Conservation (phyloP, 2,888 invertebrate genomes). For the Drosophila pseudotakahashii region DNA sequence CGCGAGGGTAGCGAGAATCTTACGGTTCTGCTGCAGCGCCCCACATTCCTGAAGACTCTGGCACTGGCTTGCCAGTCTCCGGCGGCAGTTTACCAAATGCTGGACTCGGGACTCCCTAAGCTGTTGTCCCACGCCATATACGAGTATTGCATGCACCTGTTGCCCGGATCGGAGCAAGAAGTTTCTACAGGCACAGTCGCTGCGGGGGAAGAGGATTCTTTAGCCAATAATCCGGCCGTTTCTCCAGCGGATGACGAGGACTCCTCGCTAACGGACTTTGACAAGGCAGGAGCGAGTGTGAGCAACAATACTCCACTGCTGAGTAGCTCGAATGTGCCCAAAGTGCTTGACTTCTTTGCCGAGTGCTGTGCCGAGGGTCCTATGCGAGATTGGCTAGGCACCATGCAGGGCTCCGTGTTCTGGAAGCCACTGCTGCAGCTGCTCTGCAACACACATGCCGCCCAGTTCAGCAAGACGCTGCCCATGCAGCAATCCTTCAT, state of each 20-base stretch:
- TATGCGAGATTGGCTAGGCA: conserved; percentile 95
- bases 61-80: conserved; percentile 93
- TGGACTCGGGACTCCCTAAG: conserved; percentile 90
- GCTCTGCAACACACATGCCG: conserved; percentile 88
- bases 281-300: conserved; percentile 61
- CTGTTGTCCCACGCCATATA: conserved; percentile 88
- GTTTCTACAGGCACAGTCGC: conserved; percentile 59
- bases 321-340: conserved; percentile 87
- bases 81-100: conserved; percentile 89
- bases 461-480: conserved; percentile 75
- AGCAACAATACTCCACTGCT: conserved; percentile 84
- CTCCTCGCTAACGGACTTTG: conserved; percentile 61
- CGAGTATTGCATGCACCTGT: conserved; percentile 82
- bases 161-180: conserved; percentile 55
- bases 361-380: conserved; percentile 91
- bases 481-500: conserved; percentile 85
- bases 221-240: conserved; percentile 8
- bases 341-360: conserved; percentile 92
- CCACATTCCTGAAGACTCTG: conserved; percentile 90
- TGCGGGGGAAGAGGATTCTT: conserved; percentile 27
- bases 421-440: conserved; percentile 93
- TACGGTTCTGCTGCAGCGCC: conserved; percentile 86
- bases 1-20: conserved; percentile 86
- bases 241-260: conserved; percentile 35
- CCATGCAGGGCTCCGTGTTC: conserved; percentile 91